Evolutionary conservation across 2,888 invertebrate species (phyloP).

Genomic region (Cosmorhoe ocellata): DNA sequence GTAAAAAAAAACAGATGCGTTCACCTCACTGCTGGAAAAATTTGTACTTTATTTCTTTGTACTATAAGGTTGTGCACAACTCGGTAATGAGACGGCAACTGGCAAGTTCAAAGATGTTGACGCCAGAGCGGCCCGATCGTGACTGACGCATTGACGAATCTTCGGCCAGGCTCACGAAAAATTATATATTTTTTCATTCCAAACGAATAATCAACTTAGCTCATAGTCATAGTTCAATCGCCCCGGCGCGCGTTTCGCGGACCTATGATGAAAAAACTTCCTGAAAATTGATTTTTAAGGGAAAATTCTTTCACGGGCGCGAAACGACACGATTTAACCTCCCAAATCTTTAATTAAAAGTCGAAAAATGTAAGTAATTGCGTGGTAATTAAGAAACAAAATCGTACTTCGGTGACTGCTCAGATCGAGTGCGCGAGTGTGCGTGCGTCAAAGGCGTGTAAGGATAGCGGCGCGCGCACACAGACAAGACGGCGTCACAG

Average conservation of each 20-base stretch:
- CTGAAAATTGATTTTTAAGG: conserved; percentile 48
- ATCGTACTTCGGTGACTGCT: conserved; percentile 52
- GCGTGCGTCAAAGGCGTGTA: conserved; percentile 56
- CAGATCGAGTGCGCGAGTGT: conserved; percentile 53
- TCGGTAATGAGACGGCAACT: conserved; percentile 63
- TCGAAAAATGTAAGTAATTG: conserved; percentile 48
- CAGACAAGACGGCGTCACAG: conserved; percentile 64
- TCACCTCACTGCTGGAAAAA: conserved; percentile 74
- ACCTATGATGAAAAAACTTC: conserved; percentile 41
- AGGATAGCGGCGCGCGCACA: conserved; percentile 66
- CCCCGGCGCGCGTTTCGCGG: conserved; percentile 53
- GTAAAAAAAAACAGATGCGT: conserved; percentile 51
- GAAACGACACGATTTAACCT: conserved; percentile 33
- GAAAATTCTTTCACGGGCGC: conserved; percentile 36
- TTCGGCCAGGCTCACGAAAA: conserved; percentile 75
- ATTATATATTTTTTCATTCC: conserved; percentile 76
- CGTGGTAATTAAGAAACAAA: conserved; percentile 68
- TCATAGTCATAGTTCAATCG: conserved; percentile 79
- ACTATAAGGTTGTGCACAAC: conserved; percentile 78
- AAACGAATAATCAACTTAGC: conserved; percentile 77
- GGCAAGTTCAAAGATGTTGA: conserved; percentile 65
- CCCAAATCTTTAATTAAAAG: conserved; percentile 39
- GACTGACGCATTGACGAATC: conserved; percentile 80
- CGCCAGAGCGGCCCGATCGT: conserved; percentile 68
- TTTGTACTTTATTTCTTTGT: conserved; percentile 77